Evolutionary conservation across 1,140 invertebrate genomes (phyloP).

Genomic region (Rhopalosiphum maidis): DNA sequence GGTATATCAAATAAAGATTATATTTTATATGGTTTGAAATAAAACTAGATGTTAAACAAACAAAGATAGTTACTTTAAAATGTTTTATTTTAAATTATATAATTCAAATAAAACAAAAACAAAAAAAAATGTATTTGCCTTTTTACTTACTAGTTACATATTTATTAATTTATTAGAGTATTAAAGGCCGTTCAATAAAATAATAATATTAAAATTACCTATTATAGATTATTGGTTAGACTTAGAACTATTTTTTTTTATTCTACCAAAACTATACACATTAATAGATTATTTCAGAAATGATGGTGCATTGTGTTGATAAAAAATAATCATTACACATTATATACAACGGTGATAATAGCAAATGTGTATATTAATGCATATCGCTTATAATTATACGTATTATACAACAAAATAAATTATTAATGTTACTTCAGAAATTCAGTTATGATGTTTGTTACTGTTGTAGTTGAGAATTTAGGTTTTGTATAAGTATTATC

Average conservation of each 20-base stretch:
- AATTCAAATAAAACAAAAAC: not conserved
- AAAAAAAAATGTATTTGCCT: not conserved
- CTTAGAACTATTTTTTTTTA: not conserved
- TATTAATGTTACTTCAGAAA: not conserved
- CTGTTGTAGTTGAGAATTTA: not conserved
- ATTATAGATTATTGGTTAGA: not conserved
- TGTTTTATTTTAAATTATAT: not conserved
- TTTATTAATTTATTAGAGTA: not conserved
- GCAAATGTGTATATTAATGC: not conserved
- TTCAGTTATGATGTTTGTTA: not conserved
- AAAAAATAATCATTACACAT: too few relatives aligned
- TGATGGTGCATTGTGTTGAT: not conserved
- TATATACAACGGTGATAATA: not conserved
- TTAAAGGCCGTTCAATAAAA: too few relatives aligned
- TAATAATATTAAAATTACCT: too few relatives aligned
- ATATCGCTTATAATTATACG: too few relatives aligned
- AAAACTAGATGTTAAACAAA: too few relatives aligned
- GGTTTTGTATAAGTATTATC: not conserved
- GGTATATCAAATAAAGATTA: too few relatives aligned
- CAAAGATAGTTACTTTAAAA: not conserved
- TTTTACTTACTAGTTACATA: too few relatives aligned
- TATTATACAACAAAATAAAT: not conserved
- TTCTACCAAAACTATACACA: not conserved
- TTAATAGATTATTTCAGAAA: not conserved
- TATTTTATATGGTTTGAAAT: too few relatives aligned